A percentile compares a stretch with the other conserved stretches of the same genome.
Evolutionary conservation across 2,888 invertebrate species (phyloP).

Genomic region (Galeruca laticollis): DNA sequence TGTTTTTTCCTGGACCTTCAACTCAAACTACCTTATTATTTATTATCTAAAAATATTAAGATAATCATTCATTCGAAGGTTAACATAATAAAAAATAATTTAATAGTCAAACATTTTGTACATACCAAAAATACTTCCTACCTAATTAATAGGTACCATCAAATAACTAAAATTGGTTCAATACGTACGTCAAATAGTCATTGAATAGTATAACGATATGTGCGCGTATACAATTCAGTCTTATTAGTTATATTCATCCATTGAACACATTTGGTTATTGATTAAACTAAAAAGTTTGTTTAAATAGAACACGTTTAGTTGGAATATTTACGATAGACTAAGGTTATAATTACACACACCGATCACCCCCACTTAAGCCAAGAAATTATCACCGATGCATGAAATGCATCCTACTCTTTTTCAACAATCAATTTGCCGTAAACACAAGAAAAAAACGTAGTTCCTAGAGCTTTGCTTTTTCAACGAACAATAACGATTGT

Average conservation of each 20-base stretch:
- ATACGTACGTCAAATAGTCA: background rate
- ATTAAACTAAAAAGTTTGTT: constrained; percentile 34
- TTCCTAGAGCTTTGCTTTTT: constrained; percentile 35
- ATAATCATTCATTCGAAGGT: background rate
- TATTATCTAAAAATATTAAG: background rate
- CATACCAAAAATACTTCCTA: background rate
- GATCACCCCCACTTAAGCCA: constrained; percentile 33
- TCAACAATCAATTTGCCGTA: constrained; percentile 26
- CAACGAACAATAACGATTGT: constrained; percentile 21
- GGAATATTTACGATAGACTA: constrained; percentile 27
- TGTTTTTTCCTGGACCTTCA: background rate
- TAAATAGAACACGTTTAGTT: constrained; percentile 38
- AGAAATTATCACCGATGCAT: constrained; percentile 30
- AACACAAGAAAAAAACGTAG: constrained; percentile 36
- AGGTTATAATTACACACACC: constrained; percentile 33
- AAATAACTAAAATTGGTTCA: background rate
- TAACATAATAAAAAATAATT: background rate
- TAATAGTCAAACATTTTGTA: background rate
- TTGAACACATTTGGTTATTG: constrained; percentile 45
- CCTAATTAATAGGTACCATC: background rate
- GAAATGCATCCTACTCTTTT: constrained; percentile 39
- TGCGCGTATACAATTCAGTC: background rate
- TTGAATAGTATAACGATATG: background rate
- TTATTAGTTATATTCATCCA: background rate
- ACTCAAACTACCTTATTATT: background rate